Conservation (phyloP, 2,797 vertebrate genomes). For the Acomys russatus region DNA sequence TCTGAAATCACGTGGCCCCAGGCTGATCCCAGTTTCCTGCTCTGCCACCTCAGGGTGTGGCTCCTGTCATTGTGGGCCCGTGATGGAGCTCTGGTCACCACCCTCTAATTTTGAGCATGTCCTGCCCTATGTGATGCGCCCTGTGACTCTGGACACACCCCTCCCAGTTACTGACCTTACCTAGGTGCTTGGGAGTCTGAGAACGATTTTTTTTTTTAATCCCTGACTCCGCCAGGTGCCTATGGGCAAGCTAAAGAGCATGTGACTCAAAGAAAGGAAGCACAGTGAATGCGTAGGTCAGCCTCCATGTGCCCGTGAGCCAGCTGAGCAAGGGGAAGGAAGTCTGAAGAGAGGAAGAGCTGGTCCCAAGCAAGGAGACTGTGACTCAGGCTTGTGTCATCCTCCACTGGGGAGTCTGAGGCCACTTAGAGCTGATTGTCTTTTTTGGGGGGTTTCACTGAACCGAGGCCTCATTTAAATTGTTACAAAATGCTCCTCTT, state of each 20-base stretch:
- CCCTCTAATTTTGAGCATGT: neutral
- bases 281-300: neutral
- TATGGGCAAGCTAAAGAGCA: neutral
- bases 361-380: neutral
- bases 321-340: neutral
- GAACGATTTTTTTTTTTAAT: neutral
- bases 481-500: neutral
- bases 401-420: neutral
- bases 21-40: constrained; percentile 2
- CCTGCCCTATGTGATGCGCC: neutral
- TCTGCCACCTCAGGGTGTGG: constrained; percentile 29
- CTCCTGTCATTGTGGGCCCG: neutral
- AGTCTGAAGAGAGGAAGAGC: neutral
- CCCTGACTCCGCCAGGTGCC: neutral
- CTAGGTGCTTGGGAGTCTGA: neutral
- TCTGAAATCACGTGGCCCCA: neutral
- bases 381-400: constrained; percentile 29
- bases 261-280: neutral
- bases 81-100: neutral
- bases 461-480: constrained; percentile 40
- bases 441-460: constrained; percentile 27
- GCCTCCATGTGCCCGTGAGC: neutral
- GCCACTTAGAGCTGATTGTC: neutral
- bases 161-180: neutral
- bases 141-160: neutral